Percentiles rank a stretch among this genome's conserved stretches.
Conservation (phyloP, 2,797 vertebrate species). For the Chelon labrosus region DNA sequence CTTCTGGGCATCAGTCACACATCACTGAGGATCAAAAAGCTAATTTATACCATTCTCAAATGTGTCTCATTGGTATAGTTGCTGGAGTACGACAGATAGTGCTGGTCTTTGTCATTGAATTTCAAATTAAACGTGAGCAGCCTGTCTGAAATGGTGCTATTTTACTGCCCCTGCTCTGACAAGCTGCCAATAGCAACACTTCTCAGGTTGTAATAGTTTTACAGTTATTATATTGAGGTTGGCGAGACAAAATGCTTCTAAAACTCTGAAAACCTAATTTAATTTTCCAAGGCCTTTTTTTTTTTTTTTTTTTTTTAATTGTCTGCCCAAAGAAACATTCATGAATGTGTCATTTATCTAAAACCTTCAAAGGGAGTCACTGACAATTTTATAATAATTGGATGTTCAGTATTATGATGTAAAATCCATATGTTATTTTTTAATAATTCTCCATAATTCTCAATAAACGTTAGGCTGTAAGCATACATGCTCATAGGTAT, state of each 20-base stretch:
- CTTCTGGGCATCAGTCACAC: constrained; percentile 43
- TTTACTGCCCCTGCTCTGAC: constrained; percentile 72
- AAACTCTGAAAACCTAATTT: constrained; percentile 77
- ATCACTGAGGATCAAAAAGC: constrained; percentile 25
- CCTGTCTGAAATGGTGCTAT: constrained; percentile 53
- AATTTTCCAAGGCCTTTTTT: constrained; percentile 75
- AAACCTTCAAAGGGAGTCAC: constrained; percentile 69
- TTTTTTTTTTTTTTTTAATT: constrained; percentile 54
- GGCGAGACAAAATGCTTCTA: constrained; percentile 66
- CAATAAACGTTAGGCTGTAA: not conserved
- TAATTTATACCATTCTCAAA: constrained; percentile 41
- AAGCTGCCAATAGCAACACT: constrained; percentile 82
- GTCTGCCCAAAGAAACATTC: constrained; percentile 70
- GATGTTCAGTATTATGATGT: constrained; percentile 16
- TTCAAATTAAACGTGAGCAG: constrained; percentile 71
- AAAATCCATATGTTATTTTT: not conserved
- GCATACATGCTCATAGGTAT: not conserved
- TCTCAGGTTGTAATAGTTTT: constrained; percentile 85
- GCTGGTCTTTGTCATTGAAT: constrained; percentile 63
- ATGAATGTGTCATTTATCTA: constrained; percentile 75
- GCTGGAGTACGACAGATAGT: constrained; percentile 58
- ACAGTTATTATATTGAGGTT: constrained; percentile 83
- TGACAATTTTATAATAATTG: constrained; percentile 46
- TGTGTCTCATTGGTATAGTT: constrained; percentile 47
- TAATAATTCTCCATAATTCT: not conserved